Conservation (phyloP, 2,797 vertebrate genomes). For the Pygocentrus nattereri region DNA sequence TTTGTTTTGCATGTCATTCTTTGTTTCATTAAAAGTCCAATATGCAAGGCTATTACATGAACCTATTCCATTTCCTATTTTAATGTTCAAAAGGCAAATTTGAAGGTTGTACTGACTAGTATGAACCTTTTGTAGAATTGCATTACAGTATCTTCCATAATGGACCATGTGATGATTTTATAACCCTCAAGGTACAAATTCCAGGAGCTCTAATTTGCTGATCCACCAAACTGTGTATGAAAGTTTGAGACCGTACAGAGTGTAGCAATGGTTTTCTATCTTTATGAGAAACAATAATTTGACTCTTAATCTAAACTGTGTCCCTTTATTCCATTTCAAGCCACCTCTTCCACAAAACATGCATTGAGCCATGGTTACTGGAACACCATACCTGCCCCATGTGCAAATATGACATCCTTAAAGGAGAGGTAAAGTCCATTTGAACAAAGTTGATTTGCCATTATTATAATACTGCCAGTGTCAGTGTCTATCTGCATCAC, state of each 20-base stretch:
- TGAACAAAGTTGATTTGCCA: not conserved
- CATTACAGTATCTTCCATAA: not conserved
- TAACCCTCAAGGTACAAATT: not conserved
- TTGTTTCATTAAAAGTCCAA: not conserved
- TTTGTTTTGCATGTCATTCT: too few relatives aligned
- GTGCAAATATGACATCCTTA: conserved; percentile 95
- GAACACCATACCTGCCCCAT: conserved; percentile 94
- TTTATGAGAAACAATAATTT: not conserved
- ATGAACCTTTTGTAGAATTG: not conserved
- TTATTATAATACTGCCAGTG: not conserved
- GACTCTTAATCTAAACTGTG: not conserved
- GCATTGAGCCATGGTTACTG: conserved; percentile 94
- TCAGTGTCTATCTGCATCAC: not conserved
- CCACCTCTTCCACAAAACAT: conserved; percentile 93
- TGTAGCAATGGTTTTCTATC: not conserved
- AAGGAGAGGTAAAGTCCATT: conserved; percentile 78
- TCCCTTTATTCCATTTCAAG: conserved; percentile 60
- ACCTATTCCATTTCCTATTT: not conserved
- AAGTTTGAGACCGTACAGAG: not conserved
- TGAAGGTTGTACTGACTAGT: not conserved
- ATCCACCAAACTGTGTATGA: not conserved
- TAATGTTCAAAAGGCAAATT: not conserved
- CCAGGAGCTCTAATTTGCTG: not conserved
- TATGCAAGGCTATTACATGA: not conserved
- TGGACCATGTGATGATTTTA: not conserved